Base-by-base conservation (phyloP, 2,888 invertebrate genomes). In the Drosophila yooni region DNA sequence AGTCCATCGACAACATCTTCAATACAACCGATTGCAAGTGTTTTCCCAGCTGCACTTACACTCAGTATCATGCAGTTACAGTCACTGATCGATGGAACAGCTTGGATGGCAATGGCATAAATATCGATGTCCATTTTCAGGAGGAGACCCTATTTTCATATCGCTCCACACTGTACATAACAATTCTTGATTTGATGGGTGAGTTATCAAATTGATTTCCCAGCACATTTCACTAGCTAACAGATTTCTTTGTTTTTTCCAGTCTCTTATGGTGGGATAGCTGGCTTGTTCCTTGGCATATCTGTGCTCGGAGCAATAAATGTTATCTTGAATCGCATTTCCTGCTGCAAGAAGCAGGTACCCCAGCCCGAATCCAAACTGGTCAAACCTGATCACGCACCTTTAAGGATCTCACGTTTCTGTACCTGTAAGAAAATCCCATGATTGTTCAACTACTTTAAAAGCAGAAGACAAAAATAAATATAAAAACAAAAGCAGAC, bases 201-300 rank as follows among this genome's bases (percentile, higher is more conserved):
- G 50, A 36, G 77, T 65, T 21, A 50, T 29, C 7, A 43, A 46
- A 46, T 36, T 8, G 29, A 11, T 33, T 58, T 57, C 13, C 27
- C 31, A 50, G 34, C 33, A 6, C 18, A 29, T 31, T 52, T 38
- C 36, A 25, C 3, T 58, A 11, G 7, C 18, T n/a, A 13, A 34
- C 18, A n/a, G 57, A 8, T 18, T 27, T 25, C 8, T 18, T 6
- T 7, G 6, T 51, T 63, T 2, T 34, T 3, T 31, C n/a, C 65
- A 91, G 89, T 91, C 60, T 85, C 90, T 6, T 83, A 73, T 59
- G 90, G 90, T 33, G 90, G 91, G 63, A 89, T 91, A 56, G 85
- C 88, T 40, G 91, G 89, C 7, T 60, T 91, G 21, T 81, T 89
- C 40, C 62, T 90, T 51, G 89, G 91, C 25, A 29, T 87, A n/a